A percentile compares a stretch with the other conserved stretches of the same genome.
Evolutionary conservation across 2,888 invertebrate species (phyloP).

Genomic region (Pilophorus perplexus): DNA sequence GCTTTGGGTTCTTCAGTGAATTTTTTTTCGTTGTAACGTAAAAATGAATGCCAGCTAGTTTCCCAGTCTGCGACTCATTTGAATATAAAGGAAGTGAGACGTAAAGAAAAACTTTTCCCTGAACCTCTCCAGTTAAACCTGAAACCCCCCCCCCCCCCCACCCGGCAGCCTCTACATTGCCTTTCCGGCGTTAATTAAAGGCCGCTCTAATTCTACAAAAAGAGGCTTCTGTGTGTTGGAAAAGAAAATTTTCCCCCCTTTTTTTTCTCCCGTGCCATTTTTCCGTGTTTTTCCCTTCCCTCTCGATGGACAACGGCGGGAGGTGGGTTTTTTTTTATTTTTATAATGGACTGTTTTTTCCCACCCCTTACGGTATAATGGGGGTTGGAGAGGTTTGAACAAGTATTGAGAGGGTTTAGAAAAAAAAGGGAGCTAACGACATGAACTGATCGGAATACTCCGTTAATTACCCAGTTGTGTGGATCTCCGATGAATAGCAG

Average conservation of each 20-base stretch:
- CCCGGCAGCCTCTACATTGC: neutral
- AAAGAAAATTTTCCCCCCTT: neutral
- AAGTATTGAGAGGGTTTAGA: neutral
- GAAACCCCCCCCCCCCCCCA: neutral
- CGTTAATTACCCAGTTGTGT: no score
- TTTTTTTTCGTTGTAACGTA: no score
- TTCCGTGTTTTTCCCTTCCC: no score
- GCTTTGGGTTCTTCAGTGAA: no score
- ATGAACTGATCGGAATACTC: no score
- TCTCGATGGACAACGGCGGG: no score
- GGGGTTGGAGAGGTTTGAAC: neutral
- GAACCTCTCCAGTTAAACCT: no score
- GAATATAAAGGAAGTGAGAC: neutral
- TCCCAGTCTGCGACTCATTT: no score
- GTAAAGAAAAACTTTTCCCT: neutral
- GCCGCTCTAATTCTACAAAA: slow-evolving; percentile 5
- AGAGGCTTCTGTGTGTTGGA: neutral
- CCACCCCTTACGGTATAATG: slow-evolving; percentile 3
- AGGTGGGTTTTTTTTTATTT: neutral
- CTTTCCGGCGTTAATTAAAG: slow-evolving; percentile 6
- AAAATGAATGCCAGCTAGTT: no score
- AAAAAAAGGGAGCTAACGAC: neutral
- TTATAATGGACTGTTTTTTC: neutral
- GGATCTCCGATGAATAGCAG: no score
- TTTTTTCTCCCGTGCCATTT: neutral